phyloP scores from a whole-genome alignment of 2,797 vertebrate genomes.

The Pipistrellus pipistrellus region DNA sequence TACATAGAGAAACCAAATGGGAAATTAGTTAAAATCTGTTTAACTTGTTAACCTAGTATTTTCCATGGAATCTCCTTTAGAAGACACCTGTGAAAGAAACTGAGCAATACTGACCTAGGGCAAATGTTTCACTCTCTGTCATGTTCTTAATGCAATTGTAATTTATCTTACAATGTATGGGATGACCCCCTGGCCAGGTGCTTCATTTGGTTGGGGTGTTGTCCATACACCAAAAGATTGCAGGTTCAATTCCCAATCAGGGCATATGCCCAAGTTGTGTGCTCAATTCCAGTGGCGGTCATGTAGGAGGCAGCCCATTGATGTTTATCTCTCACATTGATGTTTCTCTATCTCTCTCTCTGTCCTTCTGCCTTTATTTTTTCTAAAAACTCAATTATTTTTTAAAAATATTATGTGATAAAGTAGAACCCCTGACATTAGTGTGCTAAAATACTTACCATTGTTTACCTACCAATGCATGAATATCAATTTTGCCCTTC shows the following conservation, averaged over 20 bases:
- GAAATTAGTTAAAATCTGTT: background rate
- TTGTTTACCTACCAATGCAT: background rate
- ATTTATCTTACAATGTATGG: background rate
- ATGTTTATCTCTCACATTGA: background rate
- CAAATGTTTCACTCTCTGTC: background rate
- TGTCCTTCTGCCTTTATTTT: no score
- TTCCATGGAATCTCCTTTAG: background rate
- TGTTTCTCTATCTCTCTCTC: background rate
- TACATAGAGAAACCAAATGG: background rate
- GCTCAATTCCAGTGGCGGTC: background rate
- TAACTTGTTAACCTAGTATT: background rate
- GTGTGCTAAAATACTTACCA: background rate
- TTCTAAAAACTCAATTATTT: no score
- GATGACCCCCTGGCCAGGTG: background rate
- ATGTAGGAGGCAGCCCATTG: no score
- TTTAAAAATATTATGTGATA: background rate
- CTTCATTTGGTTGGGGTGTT: no score
- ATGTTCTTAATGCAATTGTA: background rate
- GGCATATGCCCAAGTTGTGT: background rate
- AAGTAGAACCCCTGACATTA: background rate
- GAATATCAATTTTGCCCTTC: background rate
- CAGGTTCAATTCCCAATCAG: background rate
- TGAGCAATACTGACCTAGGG: background rate
- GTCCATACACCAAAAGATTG: background rate
- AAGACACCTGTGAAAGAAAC: background rate